Percentiles rank a stretch among this genome's conserved stretches.
phyloP scores from a whole-genome alignment of 2,113 vertebrate genomes.

The Gobio gobio region DNA sequence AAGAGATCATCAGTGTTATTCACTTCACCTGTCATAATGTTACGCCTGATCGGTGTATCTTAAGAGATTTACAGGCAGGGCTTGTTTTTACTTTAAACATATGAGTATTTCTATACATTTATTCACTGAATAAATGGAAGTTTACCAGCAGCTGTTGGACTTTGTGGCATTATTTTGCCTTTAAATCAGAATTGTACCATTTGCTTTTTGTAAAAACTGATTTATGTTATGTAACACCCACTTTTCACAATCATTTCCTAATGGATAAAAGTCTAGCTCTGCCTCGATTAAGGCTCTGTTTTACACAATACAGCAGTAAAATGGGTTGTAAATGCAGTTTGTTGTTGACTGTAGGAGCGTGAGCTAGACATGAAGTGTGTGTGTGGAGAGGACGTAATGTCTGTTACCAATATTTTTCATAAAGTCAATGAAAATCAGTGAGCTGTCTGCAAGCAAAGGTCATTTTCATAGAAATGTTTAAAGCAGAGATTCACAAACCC shows the following conservation, averaged over 20 bases:
- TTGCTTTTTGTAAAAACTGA: neutral
- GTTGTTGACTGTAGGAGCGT: no score
- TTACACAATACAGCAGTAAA: neutral
- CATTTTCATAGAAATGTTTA: neutral
- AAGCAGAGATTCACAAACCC: neutral
- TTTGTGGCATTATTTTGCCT: neutral
- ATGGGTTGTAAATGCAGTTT: neutral
- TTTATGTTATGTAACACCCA: neutral
- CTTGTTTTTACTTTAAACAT: neutral
- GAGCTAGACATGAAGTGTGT: neutral
- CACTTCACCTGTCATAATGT: no score
- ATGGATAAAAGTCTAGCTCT: neutral
- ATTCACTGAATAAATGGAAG: neutral
- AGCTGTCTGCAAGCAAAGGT: neutral
- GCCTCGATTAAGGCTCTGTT: neutral
- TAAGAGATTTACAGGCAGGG: neutral
- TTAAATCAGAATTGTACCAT: neutral
- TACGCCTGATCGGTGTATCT: no score
- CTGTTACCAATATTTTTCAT: neutral
- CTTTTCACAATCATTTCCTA: neutral
- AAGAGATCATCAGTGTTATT: no score
- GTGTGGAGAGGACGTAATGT: neutral
- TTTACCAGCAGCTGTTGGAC: neutral
- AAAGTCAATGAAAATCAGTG: neutral
- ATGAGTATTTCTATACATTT: neutral